Evolutionary conservation across 2,797 vertebrate genomes (phyloP), one percentile per base, ranked within the genome.

Genomic region (Dendrocincla fuliginosa): DNA sequence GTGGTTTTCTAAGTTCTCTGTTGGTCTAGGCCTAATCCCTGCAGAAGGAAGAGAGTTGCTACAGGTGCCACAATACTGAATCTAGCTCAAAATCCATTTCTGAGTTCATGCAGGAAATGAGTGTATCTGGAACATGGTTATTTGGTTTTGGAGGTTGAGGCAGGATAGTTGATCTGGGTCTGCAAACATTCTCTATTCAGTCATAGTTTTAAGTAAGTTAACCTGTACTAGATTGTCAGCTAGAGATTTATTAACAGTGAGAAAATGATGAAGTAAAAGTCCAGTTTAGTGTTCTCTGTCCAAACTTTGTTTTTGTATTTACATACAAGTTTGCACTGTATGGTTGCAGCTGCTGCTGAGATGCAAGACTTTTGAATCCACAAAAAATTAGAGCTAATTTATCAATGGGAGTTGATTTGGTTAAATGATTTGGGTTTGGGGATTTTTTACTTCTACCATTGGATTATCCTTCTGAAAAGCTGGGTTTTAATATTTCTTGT

Each of bases 91-190:
- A 75, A 37, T 67, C 23, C 3, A 7, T 59, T 53, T 61, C 35
- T 30, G 63, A 65, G 19, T 83, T 77, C 16, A 49, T 41, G 16
- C 50, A 60, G 60, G 24, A 37, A 53, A 42, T 42, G 14, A 55
- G 42, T 28, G 5, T 77, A 8, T 65, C 28, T 75, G 20, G 18
- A 82, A 32, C 42, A 60, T 33, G 37, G 9, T 52, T 73, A 4
- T 46, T 8, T 52, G 42, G 13, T 32, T 37, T 27, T 52, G 14
- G 25, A 11, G 5, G 7, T 9, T 4, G 5, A 1, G 3, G 3
- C 4, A 15, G 8, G 5, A 18, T 50, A 16, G 27, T 56, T 63
- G 19, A 39, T 65, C 11, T 32, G 9, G 13, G 15, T 37, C 30
- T 69, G 11, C 64, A 78, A 46, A 24, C 64, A 63, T 65, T 61